Evolutionary conservation across 1,140 invertebrate genomes (phyloP).

Genomic region (Drosophila elegans): DNA sequence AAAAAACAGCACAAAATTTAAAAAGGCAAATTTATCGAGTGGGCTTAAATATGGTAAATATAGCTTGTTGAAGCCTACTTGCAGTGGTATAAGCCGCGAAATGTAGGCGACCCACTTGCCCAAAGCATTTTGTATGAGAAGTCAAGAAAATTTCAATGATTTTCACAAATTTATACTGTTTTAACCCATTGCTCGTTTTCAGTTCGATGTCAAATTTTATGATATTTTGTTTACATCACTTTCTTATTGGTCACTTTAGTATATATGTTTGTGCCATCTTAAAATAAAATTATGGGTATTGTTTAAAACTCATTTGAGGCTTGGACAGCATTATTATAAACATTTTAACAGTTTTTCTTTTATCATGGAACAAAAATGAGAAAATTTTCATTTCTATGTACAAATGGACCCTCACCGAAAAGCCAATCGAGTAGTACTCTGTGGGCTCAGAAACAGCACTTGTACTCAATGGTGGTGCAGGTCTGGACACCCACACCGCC

Average conservation of each 20-base stretch:
- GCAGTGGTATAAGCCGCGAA: constrained; percentile 23
- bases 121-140: too few relatives aligned
- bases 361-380: not conserved
- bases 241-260: too few relatives aligned
- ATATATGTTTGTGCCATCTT: too few relatives aligned
- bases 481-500: constrained; percentile 46
- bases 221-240: too few relatives aligned
- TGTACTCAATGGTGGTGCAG: constrained; percentile 12
- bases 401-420: not conserved
- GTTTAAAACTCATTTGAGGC: too few relatives aligned
- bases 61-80: constrained; percentile 40
- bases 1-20: constrained; percentile 19
- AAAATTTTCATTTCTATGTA: not conserved
- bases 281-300: too few relatives aligned
- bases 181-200: too few relatives aligned
- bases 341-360: not conserved
- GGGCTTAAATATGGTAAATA: constrained; percentile 29
- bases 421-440: constrained; percentile 54
- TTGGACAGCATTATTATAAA: too few relatives aligned
- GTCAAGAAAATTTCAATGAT: too few relatives aligned
- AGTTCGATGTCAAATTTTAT: too few relatives aligned
- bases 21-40: constrained; percentile 39
- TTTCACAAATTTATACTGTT: too few relatives aligned
- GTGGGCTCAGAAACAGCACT: constrained; percentile 14
- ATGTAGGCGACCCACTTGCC: constrained; percentile 40